Evolutionary conservation across 2,797 vertebrate species (phyloP).

Genomic region (Rallus crepitans): DNA sequence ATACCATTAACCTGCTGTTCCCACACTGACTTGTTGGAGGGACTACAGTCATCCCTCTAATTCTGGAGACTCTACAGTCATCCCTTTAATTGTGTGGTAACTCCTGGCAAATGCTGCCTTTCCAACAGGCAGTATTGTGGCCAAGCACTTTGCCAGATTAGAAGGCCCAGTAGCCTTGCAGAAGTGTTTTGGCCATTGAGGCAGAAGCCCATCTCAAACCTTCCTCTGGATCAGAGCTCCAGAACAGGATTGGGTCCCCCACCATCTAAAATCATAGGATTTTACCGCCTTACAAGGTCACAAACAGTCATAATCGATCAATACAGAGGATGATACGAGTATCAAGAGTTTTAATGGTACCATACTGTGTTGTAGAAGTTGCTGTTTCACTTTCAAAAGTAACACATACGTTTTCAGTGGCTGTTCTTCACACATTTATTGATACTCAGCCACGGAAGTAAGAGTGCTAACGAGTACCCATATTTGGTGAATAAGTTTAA

Average conservation of each 20-base stretch:
- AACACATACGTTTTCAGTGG: neutral
- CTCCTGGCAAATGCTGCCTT: neutral
- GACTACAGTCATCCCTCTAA: neutral
- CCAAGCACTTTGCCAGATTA: neutral
- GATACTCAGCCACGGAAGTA: neutral
- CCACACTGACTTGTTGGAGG: neutral
- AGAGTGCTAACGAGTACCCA: neutral
- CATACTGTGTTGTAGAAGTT: neutral
- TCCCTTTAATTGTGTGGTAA: neutral
- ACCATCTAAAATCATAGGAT: neutral
- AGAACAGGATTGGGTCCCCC: neutral
- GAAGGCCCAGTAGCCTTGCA: neutral
- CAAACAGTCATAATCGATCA: neutral
- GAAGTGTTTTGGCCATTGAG: neutral
- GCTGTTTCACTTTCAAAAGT: neutral
- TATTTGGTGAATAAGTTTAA: neutral
- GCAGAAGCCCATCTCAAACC: neutral
- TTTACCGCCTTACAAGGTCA: neutral
- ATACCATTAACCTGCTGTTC: conserved; percentile 53
- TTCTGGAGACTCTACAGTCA: neutral
- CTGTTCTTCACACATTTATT: neutral
- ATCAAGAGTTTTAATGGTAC: conserved; percentile 3
- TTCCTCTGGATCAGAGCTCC: neutral
- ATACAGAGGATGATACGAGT: neutral
- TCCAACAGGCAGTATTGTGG: neutral